Conservation (phyloP, 2,797 vertebrate genomes). For the Nannoperca obscura region DNA sequence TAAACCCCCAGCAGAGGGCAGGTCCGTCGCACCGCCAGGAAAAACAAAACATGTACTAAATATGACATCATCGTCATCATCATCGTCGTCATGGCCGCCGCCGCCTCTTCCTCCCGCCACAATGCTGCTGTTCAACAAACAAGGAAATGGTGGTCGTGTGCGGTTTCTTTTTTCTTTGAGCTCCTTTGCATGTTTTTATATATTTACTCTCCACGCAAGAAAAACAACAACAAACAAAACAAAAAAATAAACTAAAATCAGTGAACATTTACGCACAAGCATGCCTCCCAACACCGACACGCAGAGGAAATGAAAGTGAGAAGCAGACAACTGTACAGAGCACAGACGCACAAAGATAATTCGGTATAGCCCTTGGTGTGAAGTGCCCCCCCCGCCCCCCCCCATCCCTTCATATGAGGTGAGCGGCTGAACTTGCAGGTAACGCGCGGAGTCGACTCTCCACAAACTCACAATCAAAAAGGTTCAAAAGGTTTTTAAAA, state of each 20-base stretch:
- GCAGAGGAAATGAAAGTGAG: slow-evolving; percentile 57
- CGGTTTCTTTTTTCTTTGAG: slow-evolving; percentile 40
- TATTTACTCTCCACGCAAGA: slow-evolving; percentile 58
- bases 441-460: slow-evolving; percentile 41
- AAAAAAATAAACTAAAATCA: neutral
- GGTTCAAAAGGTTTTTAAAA: too few species aligned
- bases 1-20: slow-evolving; percentile 28
- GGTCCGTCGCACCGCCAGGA: slow-evolving; percentile 64
- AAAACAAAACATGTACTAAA: slow-evolving; percentile 42
- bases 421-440: slow-evolving; percentile 74
- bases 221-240: neutral
- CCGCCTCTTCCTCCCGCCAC: neutral
- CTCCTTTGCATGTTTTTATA: slow-evolving; percentile 50
- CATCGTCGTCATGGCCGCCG: neutral
- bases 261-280: slow-evolving; percentile 52
- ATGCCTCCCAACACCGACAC: slow-evolving; percentile 71
- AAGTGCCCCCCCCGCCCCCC: slow-evolving; percentile 70
- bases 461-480: slow-evolving; percentile 43
- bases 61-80: slow-evolving; percentile 63
- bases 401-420: slow-evolving; percentile 52
- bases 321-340: slow-evolving; percentile 78
- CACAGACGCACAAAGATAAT: slow-evolving; percentile 82
- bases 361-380: slow-evolving; percentile 88
- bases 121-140: slow-evolving; percentile 12
- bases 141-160: slow-evolving; percentile 3